Conservation (phyloP, 1,140 invertebrate species). For the Bombus haemorrhoidalis region DNA sequence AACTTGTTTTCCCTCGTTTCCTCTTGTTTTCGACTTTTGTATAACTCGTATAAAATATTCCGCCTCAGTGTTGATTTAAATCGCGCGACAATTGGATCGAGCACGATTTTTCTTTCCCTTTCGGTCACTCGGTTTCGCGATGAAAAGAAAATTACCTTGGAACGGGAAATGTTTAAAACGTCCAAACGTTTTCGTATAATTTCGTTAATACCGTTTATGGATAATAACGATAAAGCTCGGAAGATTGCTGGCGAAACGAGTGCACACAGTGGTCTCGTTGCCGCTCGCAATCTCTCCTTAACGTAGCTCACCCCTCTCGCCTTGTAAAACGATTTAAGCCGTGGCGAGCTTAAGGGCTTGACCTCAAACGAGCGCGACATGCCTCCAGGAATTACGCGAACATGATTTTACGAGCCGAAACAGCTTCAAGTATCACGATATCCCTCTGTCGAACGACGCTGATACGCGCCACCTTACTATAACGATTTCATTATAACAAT, state of each 20-base stretch:
- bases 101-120: too few relatives aligned
- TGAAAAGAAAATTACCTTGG: conserved; percentile 4
- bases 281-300: conserved; percentile 69
- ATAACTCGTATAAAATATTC: too few relatives aligned
- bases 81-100: background rate
- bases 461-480: conserved; percentile 27
- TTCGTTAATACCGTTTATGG: conserved; percentile 19
- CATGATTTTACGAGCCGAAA: conserved; percentile 47
- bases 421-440: conserved; percentile 49
- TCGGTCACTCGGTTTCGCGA: background rate
- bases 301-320: background rate
- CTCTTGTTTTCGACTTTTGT: background rate
- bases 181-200: conserved; percentile 8
- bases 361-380: conserved; percentile 59
- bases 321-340: conserved; percentile 52
- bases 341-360: conserved; percentile 69
- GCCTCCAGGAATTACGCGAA: conserved; percentile 41
- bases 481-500: conserved; percentile 31
- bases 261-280: conserved; percentile 65
- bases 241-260: conserved; percentile 68
- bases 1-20: conserved; percentile 2
- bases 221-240: conserved; percentile 55
- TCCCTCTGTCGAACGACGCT: conserved; percentile 1
- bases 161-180: background rate
- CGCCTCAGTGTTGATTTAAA: background rate